Base-by-base conservation (phyloP, 2,113 vertebrate genomes). In the Mixornis gularis region DNA sequence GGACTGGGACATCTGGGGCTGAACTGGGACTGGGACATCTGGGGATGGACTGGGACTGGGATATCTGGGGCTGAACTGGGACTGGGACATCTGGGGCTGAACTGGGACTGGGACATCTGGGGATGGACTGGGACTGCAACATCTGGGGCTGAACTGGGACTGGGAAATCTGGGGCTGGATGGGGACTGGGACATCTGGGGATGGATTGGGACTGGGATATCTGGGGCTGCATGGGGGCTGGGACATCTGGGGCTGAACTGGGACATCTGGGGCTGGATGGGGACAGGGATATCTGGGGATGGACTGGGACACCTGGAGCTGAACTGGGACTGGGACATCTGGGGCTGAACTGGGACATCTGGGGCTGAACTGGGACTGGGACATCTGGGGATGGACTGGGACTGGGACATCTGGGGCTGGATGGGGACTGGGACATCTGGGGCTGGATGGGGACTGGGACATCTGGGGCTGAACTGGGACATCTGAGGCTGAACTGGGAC, bases 211-310 rank as follows among this genome's bases (percentile, higher is more conserved):
- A 51, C 49, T 51, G 49, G 49, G 49, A 27, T 13, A 2, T 2
- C 19, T 70, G 68, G 44, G 51, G 22, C 20, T n/a, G 52, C 8
- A n/a, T n/a, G 8, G 36, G 36, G 2, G 15, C 9, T n/a, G 69
- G 52, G 38, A 27, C 3, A 14, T 0, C 0, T 21, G 36, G 68
- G 66, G 12, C 8, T 19, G 30, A 0, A 14, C 30, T 43, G 69
- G 52, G 22, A 53, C 6, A 3, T 4, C 4, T 40, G 46, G 46
- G 46, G 14, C 26, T 65, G 41, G 1, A 26, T n/a, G n/a, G n/a
- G n/a, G n/a, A n/a, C n/a, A n/a, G 41, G 41, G 30, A 17, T 1
- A 3, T 0, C 7, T n/a, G 22, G 22, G 32, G 17, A 5, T 55
- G 30, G 0, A 12, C 13, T 7, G 81, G 62, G 52, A 64, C 1